Evolutionary conservation across 2,888 invertebrate genomes (phyloP), one percentile per base, ranked within the genome.

Genomic region (Calameuta pallipes): DNA sequence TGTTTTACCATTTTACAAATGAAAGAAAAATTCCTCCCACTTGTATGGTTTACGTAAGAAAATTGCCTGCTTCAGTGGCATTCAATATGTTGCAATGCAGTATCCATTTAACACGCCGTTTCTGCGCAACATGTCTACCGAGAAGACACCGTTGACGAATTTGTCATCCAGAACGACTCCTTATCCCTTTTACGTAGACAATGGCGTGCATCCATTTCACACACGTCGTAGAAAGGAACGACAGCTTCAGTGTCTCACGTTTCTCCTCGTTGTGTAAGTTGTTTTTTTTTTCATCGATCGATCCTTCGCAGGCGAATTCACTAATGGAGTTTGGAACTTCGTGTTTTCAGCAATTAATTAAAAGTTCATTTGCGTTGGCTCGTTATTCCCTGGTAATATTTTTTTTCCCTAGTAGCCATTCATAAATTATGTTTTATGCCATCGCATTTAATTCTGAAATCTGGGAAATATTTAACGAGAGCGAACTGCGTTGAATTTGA

Each of bases 241-340:
- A 37, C 84, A 83, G 76, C 79, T 86, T 13, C 83, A 85, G 84
- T 88, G 83, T 70, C 68, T 85, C 80, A 80, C 73, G 73, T 85
- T 86, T 75, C 77, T 82, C 69, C 75, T 83, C 23, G 76, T 82
- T 68, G 75, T 84, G 88, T 88, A 82, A 88, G 88, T 87, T 75
- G 56, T 30, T 31, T 23, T 33, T 71, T 71, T 30, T 1, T 23
- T 6, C 30, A 33, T 71, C 71, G 71, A 56, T 23, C 56, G 56
- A 56, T 56, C 56, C 56, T 56, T 56, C 23, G 23, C 56, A 23
- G 23, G 23, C 56, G 56, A 56, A 56, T 56, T 56, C 23, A 56
- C 56, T 56, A 56, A 56, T 56, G 56, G 56, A 23, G 56, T 15
- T 56, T 56, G 56, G 56, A 56, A 56, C 23, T 56, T 56, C 56